These are phyloP conservation scores for Rhyzopertha dominica DNA, from an alignment of 1,140 invertebrate species.

Conservation along the genomic window DNA sequence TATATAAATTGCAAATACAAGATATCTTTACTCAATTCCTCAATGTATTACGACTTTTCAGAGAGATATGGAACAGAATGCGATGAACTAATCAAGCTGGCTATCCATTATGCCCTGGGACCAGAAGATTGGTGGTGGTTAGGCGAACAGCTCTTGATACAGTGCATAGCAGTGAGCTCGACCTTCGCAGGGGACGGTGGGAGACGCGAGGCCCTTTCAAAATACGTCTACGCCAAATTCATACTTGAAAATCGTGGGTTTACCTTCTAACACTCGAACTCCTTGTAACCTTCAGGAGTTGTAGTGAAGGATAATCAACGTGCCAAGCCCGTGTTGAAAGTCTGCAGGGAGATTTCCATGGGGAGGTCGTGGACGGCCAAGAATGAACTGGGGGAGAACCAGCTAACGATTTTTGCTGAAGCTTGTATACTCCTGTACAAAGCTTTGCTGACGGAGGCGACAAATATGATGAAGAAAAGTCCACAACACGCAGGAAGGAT, in stretches of 20 bases:
- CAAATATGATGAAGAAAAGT: slow-evolving; percentile 33
- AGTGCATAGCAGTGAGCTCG: slow-evolving; percentile 44
- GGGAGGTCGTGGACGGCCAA: slow-evolving; percentile 40
- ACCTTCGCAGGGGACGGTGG: slow-evolving; percentile 46
- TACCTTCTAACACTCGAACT: not conserved
- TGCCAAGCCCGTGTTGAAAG: slow-evolving; percentile 36
- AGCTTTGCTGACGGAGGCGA: slow-evolving; percentile 46
- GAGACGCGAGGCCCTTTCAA: slow-evolving; percentile 46
- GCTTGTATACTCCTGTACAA: slow-evolving; percentile 48
- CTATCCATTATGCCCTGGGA: slow-evolving; percentile 47
- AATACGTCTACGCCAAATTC: slow-evolving; percentile 53
- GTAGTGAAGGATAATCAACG: slow-evolving; percentile 36
- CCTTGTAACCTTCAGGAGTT: not conserved
- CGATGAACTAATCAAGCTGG: slow-evolving; percentile 45
- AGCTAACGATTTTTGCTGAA: slow-evolving; percentile 47
- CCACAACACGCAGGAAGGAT: slow-evolving; percentile 45
- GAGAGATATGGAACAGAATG: slow-evolving; percentile 45
- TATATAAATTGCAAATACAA: no score
- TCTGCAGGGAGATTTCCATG: slow-evolving; percentile 32
- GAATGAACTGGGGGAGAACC: slow-evolving; percentile 15
- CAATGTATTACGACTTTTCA: slow-evolving; percentile 24
- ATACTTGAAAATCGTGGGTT: slow-evolving; percentile 50
- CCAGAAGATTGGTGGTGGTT: slow-evolving; percentile 55
- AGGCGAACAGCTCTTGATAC: slow-evolving; percentile 51
- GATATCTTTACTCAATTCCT: no score